Base-by-base conservation (phyloP, 2,797 vertebrate genomes). In the Gastrophryne carolinensis region DNA sequence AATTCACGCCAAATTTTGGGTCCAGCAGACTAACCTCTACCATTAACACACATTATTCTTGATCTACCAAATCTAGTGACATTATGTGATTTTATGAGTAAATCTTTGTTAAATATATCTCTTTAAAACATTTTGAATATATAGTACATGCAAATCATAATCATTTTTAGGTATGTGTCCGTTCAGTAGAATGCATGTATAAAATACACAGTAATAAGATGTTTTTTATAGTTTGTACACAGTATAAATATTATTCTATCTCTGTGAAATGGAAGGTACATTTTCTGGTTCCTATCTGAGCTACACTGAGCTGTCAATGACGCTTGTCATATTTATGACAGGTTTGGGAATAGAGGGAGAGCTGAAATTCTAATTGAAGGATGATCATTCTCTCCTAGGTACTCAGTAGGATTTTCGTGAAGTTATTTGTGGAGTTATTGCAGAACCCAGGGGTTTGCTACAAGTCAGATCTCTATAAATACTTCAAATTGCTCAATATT, bases 241-340 rank as follows among this genome's bases (percentile, higher is more conserved):
- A 54, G n/a, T 62, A 63, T 54, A 69, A 62, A 54, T 76, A 62
- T 44, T 41, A 17, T 44, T 26, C 32, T 69, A 50, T 50, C 49
- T 54, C 24, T 3, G 29, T 39, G 32, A 10, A 1, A 63, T 44
- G 34, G 30, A 76, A 69, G 53, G 49, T 53, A 76, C 26, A 62
- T 63, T 62, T 69, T 56, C 65, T 76, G 73, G 44, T 69, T 76
- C 10, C 57, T 29, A 69, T 62, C 65, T 65, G 44, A 62, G 57
- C 56, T 52, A 24, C 50, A 21, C 63, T 41, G 73, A 54, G 65
- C 47, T 63, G 56, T 54, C 57, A 26, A 54, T 69, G 65, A 41
- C 23, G 47, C 65, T 76, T 76, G 65, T 62, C 73, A 76, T 69
- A 69, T 76, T 69, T 69, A 68, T 69, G 73, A 69, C 73, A 75